Percentiles rank a stretch among this genome's conserved stretches.
Evolutionary conservation across 2,888 invertebrate genomes (phyloP).

Genomic region (Drosophila falleni): DNA sequence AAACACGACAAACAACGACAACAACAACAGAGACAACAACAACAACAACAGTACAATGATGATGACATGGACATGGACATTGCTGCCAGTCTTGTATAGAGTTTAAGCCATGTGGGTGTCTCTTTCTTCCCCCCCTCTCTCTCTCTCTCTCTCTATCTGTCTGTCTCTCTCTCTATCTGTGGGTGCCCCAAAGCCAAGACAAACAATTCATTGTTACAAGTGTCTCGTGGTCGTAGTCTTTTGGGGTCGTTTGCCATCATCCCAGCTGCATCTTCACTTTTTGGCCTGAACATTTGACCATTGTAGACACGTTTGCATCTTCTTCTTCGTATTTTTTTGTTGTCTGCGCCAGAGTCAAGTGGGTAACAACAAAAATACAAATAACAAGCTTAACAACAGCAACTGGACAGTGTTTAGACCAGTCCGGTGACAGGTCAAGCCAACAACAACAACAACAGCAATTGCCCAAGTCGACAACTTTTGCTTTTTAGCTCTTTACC

Average conservation of each 20-base stretch:
- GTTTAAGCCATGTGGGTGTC: slow-evolving; percentile 54
- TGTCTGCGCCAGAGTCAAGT: slow-evolving; percentile 37
- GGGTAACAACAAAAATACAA: slow-evolving; percentile 17
- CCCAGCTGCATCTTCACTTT: slow-evolving; percentile 72
- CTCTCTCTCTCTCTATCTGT: slow-evolving; percentile 16
- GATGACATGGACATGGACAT: slow-evolving; percentile 74
- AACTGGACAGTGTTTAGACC: slow-evolving; percentile 44
- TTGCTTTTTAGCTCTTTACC: slow-evolving; percentile 62
- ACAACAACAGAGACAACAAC: slow-evolving; percentile 31
- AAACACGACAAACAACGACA: slow-evolving; percentile 40
- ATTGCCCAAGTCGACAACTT: slow-evolving; percentile 55
- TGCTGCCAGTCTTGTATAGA: slow-evolving; percentile 70
- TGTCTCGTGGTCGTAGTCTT: slow-evolving; percentile 57
- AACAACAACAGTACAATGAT: slow-evolving; percentile 52
- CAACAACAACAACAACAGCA: slow-evolving; percentile 2
- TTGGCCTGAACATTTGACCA: slow-evolving; percentile 70
- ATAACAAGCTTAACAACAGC: slow-evolving; percentile 3
- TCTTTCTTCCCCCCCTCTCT: slow-evolving; percentile 20
- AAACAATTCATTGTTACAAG: slow-evolving; percentile 71
- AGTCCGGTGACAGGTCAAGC: slow-evolving; percentile 63
- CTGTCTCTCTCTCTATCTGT: slow-evolving; percentile 15
- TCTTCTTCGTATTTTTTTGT: slow-evolving; percentile 8
- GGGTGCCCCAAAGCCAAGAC: slow-evolving; percentile 48
- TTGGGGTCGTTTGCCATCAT: slow-evolving; percentile 43
- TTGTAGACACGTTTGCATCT: slow-evolving; percentile 70